A percentile compares a stretch with the other conserved stretches of the same genome.
phyloP scores from a whole-genome alignment of 2,113 vertebrate species.

The Corythornis vintsioides region DNA sequence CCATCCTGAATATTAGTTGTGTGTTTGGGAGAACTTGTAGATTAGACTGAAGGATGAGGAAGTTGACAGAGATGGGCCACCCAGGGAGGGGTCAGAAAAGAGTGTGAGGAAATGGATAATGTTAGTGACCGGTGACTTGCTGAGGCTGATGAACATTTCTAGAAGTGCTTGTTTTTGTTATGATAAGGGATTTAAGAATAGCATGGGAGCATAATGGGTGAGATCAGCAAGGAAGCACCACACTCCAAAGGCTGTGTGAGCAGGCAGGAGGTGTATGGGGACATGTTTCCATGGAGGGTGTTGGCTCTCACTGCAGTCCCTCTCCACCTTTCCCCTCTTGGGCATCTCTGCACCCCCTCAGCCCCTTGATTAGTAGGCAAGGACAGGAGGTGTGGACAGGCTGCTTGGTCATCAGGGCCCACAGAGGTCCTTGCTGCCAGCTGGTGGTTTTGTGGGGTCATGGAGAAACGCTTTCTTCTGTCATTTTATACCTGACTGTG shows the following conservation, averaged over 20 bases:
- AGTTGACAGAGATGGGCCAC: background rate
- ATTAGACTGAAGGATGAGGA: background rate
- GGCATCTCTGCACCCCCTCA: background rate
- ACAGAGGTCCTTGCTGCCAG: background rate
- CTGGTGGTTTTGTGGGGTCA: background rate
- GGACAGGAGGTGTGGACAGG: accelerated
- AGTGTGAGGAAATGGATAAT: conserved; percentile 25
- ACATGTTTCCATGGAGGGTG: background rate
- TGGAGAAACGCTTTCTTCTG: accelerated
- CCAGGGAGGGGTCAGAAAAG: conserved; percentile 34
- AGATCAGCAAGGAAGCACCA: background rate
- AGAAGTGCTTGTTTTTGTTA: conserved; percentile 36
- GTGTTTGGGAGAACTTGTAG: background rate
- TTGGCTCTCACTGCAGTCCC: background rate
- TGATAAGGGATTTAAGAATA: conserved; percentile 41
- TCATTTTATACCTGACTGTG: background rate
- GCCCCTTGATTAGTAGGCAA: background rate
- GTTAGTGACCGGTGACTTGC: background rate
- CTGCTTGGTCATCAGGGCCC: background rate
- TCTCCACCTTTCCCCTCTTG: background rate
- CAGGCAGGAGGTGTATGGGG: background rate
- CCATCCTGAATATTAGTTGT: background rate
- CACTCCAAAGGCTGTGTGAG: background rate
- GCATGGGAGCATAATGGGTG: background rate
- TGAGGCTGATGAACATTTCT: background rate